Evolutionary conservation across 1,140 invertebrate species (phyloP).

Genomic region (Plectrocnemia conspersa): DNA sequence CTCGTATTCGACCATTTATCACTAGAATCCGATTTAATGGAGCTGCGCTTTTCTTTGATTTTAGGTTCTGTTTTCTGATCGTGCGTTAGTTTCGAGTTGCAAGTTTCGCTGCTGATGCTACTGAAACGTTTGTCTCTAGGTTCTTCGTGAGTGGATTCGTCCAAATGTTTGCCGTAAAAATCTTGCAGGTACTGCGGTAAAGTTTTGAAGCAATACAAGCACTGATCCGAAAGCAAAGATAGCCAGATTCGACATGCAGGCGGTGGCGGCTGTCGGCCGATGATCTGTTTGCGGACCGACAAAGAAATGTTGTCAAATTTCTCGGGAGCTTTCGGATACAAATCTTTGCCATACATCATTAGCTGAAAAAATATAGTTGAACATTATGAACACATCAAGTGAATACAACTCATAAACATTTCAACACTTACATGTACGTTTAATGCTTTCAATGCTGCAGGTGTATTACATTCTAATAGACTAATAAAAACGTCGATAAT

Average conservation of each 20-base stretch:
- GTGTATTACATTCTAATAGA: constrained; percentile 27
- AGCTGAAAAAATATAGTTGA: constrained; percentile 20
- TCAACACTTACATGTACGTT: constrained; percentile 28
- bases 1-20: constrained; percentile 28
- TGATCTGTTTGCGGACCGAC: constrained; percentile 23
- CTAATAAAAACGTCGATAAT: constrained; percentile 28
- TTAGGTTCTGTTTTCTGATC: constrained; percentile 2
- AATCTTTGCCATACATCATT: constrained; percentile 28
- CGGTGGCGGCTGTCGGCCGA: constrained; percentile 23
- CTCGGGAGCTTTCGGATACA: constrained; percentile 23
- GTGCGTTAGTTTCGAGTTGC: not conserved
- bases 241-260: constrained; percentile 26
- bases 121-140: constrained; percentile 4
- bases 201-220: constrained; percentile 26
- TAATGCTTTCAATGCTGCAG: constrained; percentile 21
- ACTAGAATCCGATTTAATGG: constrained; percentile 29
- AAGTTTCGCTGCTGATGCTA: not conserved
- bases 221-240: constrained; percentile 27
- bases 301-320: constrained; percentile 27
- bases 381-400: not conserved
- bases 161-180: constrained; percentile 29
- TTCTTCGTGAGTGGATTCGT: constrained; percentile 19
- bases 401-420: constrained; percentile 2
- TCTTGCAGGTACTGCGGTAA: constrained; percentile 31
- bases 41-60: not conserved